These are phyloP conservation scores for Andrena chrysosceles DNA, from an alignment of 2,888 invertebrate species.

Conservation along the genomic window DNA sequence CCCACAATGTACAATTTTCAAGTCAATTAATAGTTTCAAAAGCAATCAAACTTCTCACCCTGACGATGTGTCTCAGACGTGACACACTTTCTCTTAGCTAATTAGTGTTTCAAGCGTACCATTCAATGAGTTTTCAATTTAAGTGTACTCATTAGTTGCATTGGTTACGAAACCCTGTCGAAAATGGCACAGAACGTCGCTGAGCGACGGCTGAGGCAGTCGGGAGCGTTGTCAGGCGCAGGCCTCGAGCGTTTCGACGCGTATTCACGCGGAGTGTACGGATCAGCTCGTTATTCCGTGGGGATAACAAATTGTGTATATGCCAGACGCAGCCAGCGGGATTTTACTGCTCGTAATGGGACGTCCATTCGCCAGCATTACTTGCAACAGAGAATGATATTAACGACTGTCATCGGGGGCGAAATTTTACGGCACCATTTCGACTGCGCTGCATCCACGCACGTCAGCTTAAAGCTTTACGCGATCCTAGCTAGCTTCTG, in stretches of 20 bases:
- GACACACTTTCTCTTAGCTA: too few species aligned
- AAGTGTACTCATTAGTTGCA: too few species aligned
- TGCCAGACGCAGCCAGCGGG: constrained; percentile 40
- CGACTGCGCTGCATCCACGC: too few species aligned
- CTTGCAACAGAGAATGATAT: constrained; percentile 37
- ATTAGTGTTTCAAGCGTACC: too few species aligned
- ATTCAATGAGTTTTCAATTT: too few species aligned
- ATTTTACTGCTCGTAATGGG: constrained; percentile 52
- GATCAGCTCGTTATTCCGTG: constrained; percentile 56
- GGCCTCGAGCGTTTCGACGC: constrained; percentile 28
- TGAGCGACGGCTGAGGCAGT: constrained; percentile 40
- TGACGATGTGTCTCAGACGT: too few species aligned
- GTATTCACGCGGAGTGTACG: constrained; percentile 42
- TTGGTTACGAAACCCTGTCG: neutral
- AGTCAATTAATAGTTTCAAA: too few species aligned
- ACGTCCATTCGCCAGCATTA: constrained; percentile 54
- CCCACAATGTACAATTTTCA: too few species aligned
- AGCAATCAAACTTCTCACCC: too few species aligned
- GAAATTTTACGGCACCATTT: neutral
- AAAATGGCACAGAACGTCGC: constrained; percentile 5
- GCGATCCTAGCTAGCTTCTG: too few species aligned
- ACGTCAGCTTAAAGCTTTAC: too few species aligned
- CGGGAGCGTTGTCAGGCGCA: constrained; percentile 57
- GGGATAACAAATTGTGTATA: constrained; percentile 66
- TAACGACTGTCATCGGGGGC: constrained; percentile 27